Evolutionary conservation across 2,113 vertebrate species (phyloP).

Genomic region (Embiotoca jacksoni): DNA sequence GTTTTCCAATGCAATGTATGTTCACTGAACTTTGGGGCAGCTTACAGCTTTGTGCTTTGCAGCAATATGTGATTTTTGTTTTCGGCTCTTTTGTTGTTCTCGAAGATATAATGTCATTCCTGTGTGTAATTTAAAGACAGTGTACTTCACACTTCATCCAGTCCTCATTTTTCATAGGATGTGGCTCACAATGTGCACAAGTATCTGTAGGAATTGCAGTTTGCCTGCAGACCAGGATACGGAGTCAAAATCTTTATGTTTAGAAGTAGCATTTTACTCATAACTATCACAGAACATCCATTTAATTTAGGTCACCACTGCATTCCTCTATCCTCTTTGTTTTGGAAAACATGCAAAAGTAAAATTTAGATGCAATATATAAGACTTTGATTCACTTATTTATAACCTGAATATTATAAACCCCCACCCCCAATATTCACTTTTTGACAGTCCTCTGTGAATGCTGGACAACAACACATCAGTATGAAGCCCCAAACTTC

Average conservation of each 20-base stretch:
- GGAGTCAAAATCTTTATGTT: neutral
- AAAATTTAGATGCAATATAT: neutral
- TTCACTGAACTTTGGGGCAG: conserved; percentile 79
- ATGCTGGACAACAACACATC: too few relatives aligned
- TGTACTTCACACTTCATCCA: conserved; percentile 34
- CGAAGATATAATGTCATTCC: conserved; percentile 41
- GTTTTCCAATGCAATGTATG: conserved; percentile 82
- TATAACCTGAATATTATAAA: neutral
- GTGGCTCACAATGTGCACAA: conserved; percentile 2
- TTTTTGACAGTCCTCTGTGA: too few relatives aligned
- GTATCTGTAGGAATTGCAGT: neutral
- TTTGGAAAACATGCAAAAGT: neutral
- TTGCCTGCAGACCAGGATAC: neutral
- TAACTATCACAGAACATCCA: too few relatives aligned
- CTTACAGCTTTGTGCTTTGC: conserved; percentile 66
- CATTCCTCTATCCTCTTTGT: too few relatives aligned
- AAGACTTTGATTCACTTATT: too few relatives aligned
- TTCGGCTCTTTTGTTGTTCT: conserved; percentile 53
- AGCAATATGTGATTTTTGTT: conserved; percentile 62
- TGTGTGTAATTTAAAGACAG: conserved; percentile 42
- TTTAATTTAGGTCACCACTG: neutral
- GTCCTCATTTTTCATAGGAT: conserved; percentile 3
- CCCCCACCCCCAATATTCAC: too few relatives aligned
- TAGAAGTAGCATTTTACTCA: neutral
- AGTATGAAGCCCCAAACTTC: too few relatives aligned